phyloP scores from a whole-genome alignment of 2,888 invertebrate species.

The Proisotoma minuta region DNA sequence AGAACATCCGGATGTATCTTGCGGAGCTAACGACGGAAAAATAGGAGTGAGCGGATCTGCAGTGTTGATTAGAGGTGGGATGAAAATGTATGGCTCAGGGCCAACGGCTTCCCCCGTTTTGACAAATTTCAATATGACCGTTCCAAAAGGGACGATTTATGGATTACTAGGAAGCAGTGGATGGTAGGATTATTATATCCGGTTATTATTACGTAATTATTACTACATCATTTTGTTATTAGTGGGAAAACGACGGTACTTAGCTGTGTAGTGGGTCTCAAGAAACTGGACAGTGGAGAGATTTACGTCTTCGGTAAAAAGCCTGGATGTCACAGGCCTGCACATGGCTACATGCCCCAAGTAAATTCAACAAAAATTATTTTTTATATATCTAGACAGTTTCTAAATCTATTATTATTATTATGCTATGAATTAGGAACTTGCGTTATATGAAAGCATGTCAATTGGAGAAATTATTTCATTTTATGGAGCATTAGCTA shows the following conservation, averaged over 20 bases:
- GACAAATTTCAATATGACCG: conserved; percentile 25
- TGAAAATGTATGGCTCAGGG: conserved; percentile 20
- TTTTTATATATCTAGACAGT: background rate
- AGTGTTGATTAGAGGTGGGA: conserved; percentile 20
- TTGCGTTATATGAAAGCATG: conserved; percentile 33
- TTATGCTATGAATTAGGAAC: conserved; percentile 21
- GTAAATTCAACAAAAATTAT: conserved; percentile 2
- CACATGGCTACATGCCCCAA: conserved; percentile 81
- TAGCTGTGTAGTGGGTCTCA: conserved; percentile 82
- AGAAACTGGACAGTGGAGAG: conserved; percentile 77
- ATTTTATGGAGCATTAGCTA: conserved; percentile 14
- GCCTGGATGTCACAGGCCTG: conserved; percentile 81
- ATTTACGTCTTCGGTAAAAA: conserved; percentile 84
- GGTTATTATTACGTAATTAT: too few species aligned
- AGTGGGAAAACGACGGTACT: conserved; percentile 68
- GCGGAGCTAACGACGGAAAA: background rate
- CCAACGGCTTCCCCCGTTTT: conserved; percentile 16
- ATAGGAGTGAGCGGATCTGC: conserved; percentile 7
- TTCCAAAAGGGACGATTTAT: conserved; percentile 24
- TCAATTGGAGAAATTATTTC: conserved; percentile 30
- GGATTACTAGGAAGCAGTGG: conserved; percentile 86
- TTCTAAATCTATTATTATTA: too few species aligned
- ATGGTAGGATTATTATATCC: conserved; percentile 59
- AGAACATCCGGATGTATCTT: background rate
- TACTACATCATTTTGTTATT: too few species aligned